These are phyloP conservation scores for Meloidogyne hapla DNA, from an alignment of 1,140 invertebrate genomes.

Conservation along the genomic window DNA sequence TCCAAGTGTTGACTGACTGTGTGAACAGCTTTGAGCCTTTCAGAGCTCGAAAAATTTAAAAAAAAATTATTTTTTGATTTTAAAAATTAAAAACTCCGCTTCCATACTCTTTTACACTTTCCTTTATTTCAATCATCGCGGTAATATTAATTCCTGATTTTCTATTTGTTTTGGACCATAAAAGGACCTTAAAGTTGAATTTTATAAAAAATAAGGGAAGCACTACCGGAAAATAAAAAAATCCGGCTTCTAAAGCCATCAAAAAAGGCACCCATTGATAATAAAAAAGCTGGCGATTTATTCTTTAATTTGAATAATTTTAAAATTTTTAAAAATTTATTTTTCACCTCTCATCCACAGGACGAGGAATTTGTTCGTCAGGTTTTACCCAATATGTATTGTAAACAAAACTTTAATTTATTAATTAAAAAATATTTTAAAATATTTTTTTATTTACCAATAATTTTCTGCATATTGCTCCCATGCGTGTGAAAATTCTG, in stretches of 20 bases:
- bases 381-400: constrained; percentile 63
- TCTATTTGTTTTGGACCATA: constrained; percentile 64
- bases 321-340: constrained; percentile 15
- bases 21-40: constrained; percentile 46
- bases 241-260: constrained; percentile 67
- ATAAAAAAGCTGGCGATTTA: constrained; percentile 60
- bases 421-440: neutral
- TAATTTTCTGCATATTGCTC: constrained; percentile 64
- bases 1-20: constrained; percentile 51
- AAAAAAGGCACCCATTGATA: constrained; percentile 68
- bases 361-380: constrained; percentile 50
- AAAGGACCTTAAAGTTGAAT: constrained; percentile 52
- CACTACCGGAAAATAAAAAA: constrained; percentile 66
- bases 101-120: neutral
- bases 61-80: neutral
- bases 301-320: neutral
- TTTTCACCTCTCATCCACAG: constrained; percentile 44
- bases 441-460: constrained; percentile 36
- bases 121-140: constrained; percentile 44
- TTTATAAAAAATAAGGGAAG: neutral
- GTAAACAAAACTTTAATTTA: constrained; percentile 59
- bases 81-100: neutral
- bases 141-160: constrained; percentile 55
- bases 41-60: constrained; percentile 43
- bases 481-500: constrained; percentile 65